Base-by-base conservation (phyloP, 2,113 vertebrate genomes). In the Balaenoptera acutorostrata region DNA sequence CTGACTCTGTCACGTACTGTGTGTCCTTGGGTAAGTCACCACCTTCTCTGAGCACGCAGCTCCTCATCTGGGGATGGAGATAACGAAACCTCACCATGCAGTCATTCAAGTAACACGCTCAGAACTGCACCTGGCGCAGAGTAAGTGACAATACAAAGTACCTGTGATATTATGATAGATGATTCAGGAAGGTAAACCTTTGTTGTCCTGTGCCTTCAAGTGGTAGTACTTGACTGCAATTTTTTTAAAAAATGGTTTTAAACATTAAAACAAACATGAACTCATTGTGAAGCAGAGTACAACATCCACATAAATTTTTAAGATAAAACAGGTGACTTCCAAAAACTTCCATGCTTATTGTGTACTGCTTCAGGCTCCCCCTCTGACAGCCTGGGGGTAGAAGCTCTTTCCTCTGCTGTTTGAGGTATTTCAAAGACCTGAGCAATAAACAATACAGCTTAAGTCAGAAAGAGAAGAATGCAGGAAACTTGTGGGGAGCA, bases 351-450 rank as follows among this genome's bases (percentile, higher is more conserved):
- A 41, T 33, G 81, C 86, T 57, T 93, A 71, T 61, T 86, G 55
- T 82, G 5, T 3, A n/a, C 23, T 36, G 72, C 95, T 96, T 84
- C 33, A 8, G 72, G 92, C 72, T 91, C 13, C 68, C 96, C 75
- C 74, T 93, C 63, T 44, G 92, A 83, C 64, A 96, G 96, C 89
- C 93, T 77, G 27, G 25, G 57, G 95, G 44, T 17, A 93, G 71
- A 89, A 74, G n/a, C 36, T 87, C 69, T 93, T 77, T 95, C 55
- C 69, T 93, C 69, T 90, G 29, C 93, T 71, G 3, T 95, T 88
- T 59, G 88, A 96, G 82, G 39, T 81, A 74, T 95, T 97, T 95
- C 94, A 95, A 96, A 95, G 95, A 87, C 83, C 83, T 49, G 20
- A 33, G 69, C 39, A 27, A 95, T 95, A 92, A 97, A 92, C 93